Evolutionary conservation across 1,140 invertebrate genomes (phyloP).

Genomic region (Drosophila kanapiae): DNA sequence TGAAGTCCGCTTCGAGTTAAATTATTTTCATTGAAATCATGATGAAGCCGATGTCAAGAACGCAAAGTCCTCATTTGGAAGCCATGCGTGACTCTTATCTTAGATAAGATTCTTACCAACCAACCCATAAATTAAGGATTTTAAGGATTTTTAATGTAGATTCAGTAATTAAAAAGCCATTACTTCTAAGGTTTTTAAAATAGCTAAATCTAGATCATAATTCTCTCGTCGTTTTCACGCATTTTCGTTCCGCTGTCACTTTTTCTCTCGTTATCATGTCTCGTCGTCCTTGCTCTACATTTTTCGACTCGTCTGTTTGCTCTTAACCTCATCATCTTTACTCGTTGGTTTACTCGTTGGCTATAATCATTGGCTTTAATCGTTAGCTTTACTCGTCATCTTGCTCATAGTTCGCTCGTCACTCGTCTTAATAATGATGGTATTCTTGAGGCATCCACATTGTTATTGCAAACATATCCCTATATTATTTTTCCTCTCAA

Average conservation of each 20-base stretch:
- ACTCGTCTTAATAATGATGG: background rate
- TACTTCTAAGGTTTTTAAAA: background rate
- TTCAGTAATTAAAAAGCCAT: background rate
- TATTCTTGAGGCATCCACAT: background rate
- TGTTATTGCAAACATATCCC: background rate
- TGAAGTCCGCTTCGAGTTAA: too few relatives aligned
- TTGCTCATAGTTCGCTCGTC: background rate
- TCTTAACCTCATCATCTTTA: background rate
- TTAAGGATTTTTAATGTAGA: background rate
- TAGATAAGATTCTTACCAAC: background rate
- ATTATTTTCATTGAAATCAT: background rate
- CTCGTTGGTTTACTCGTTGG: background rate
- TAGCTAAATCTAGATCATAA: too few relatives aligned
- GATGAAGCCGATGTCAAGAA: background rate
- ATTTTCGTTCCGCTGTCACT: background rate
- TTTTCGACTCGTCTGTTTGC: background rate
- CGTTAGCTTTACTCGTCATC: background rate
- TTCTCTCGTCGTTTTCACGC: background rate
- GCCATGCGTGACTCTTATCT: background rate
- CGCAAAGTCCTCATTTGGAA: constrained; percentile 1
- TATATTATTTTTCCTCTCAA: background rate
- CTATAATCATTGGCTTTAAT: background rate
- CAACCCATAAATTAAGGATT: background rate
- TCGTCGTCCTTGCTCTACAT: background rate
- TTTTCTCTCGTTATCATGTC: too few relatives aligned